A percentile compares a stretch with the other conserved stretches of the same genome.
Conservation (phyloP, 2,888 invertebrate genomes). For the Euclidia mi region DNA sequence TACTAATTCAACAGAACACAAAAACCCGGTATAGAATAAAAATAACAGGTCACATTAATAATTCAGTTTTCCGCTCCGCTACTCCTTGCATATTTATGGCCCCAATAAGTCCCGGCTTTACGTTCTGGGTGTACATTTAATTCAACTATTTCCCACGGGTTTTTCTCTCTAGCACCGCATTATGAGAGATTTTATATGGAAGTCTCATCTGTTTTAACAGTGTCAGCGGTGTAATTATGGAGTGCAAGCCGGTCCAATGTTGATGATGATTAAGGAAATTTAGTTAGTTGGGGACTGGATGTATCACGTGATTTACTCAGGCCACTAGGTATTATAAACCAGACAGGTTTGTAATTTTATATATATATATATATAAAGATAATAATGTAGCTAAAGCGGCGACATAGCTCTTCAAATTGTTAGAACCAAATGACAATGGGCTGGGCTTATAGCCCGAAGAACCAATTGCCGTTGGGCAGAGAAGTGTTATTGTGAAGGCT, state of each 20-base stretch:
- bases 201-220: conserved; percentile 46
- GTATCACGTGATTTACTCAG: no score
- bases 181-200: conserved; percentile 52
- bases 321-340: no score
- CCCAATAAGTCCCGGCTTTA: conserved; percentile 65
- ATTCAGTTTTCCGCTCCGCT: conserved; percentile 37
- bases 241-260: conserved; percentile 23
- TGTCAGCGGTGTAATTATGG: conserved; percentile 48
- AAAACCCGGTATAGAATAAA: conserved; percentile 46
- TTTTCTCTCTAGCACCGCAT: conserved; percentile 61
- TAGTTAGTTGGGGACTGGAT: no score
- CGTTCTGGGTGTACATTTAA: conserved; percentile 68
- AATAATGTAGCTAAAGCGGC: no score
- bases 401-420: no score
- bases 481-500: no score
- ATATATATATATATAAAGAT: no score
- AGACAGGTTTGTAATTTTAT: no score
- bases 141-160: conserved; percentile 68
- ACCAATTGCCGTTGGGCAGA: no score
- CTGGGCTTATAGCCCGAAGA: no score
- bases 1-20: conserved; percentile 24
- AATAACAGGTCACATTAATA: conserved; percentile 38
- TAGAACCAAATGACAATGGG: no score
- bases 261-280: no score
- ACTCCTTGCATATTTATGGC: conserved; percentile 54